These are phyloP conservation scores for Pteromalus puparum DNA, from an alignment of 1,140 invertebrate species.

Conservation along the genomic window DNA sequence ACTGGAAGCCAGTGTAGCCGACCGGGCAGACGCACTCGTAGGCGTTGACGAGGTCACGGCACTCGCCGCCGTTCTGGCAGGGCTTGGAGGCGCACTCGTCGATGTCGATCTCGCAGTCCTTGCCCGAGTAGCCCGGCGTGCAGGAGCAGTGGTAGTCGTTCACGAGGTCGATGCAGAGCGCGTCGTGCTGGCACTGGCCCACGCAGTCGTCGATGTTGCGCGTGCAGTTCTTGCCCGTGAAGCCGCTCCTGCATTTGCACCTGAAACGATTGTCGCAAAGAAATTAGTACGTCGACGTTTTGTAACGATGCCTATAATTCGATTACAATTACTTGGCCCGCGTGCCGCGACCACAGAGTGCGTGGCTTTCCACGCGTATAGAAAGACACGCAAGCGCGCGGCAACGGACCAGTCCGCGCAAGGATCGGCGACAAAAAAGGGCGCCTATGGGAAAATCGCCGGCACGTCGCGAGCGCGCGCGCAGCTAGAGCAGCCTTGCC, in stretches of 20 bases:
- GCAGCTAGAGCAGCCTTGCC: not conserved
- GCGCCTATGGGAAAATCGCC: conserved; percentile 46
- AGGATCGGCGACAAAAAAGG: conserved; percentile 10
- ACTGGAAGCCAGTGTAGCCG: conserved; percentile 86
- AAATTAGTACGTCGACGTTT: no score
- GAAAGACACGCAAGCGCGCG: not conserved
- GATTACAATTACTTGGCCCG: not conserved
- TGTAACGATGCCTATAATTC: not conserved
- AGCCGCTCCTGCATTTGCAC: conserved; percentile 88
- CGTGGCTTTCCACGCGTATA: not conserved
- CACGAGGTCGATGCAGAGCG: conserved; percentile 89
- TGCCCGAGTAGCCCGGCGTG: conserved; percentile 85
- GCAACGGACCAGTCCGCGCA: not conserved
- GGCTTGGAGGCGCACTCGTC: conserved; percentile 86
- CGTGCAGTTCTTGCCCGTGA: conserved; percentile 91
- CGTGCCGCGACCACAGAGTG: not conserved
- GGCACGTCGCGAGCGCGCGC: not conserved
- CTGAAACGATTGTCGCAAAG: conserved; percentile 73
- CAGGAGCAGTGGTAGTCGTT: conserved; percentile 91
- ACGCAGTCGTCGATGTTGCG: conserved; percentile 93
- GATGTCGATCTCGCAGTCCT: conserved; percentile 83
- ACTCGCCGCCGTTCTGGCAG: conserved; percentile 90
- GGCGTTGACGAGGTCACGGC: conserved; percentile 86
- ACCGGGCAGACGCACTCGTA: conserved; percentile 90
- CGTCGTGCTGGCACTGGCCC: conserved; percentile 90